phyloP scores from a whole-genome alignment of 2,113 vertebrate species.

The Sylvia atricapilla region DNA sequence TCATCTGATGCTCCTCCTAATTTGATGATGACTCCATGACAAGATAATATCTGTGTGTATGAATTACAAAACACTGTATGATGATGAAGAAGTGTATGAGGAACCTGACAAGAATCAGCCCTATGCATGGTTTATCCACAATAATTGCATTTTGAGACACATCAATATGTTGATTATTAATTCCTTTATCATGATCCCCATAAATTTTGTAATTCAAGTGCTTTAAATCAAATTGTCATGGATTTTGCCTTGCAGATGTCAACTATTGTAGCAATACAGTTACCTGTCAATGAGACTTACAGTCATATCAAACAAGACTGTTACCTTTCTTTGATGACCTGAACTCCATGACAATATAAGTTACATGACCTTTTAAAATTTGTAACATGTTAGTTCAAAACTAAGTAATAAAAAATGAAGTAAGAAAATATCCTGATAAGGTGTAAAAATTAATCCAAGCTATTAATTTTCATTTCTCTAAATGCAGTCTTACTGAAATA shows the following conservation, averaged over 20 bases:
- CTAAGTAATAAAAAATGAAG: neutral
- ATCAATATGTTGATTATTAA: neutral
- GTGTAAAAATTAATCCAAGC: neutral
- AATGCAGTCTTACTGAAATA: neutral
- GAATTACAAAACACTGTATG: neutral
- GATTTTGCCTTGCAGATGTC: neutral
- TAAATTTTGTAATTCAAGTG: neutral
- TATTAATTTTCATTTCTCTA: neutral
- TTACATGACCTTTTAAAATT: neutral
- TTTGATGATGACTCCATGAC: neutral
- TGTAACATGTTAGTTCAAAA: neutral
- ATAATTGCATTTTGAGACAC: neutral
- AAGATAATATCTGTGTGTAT: neutral
- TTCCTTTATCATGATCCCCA: neutral
- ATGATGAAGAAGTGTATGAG: neutral
- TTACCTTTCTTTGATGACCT: neutral
- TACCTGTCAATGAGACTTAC: neutral
- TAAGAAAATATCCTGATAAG: neutral
- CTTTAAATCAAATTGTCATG: neutral
- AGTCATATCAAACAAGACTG: neutral
- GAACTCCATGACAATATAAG: neutral
- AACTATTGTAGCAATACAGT: neutral
- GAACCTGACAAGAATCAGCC: neutral
- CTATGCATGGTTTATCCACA: neutral
- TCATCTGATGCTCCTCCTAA: neutral